These are phyloP conservation scores for Cheilosia variabilis DNA, from an alignment of 2,888 invertebrate species.

Conservation along the genomic window DNA sequence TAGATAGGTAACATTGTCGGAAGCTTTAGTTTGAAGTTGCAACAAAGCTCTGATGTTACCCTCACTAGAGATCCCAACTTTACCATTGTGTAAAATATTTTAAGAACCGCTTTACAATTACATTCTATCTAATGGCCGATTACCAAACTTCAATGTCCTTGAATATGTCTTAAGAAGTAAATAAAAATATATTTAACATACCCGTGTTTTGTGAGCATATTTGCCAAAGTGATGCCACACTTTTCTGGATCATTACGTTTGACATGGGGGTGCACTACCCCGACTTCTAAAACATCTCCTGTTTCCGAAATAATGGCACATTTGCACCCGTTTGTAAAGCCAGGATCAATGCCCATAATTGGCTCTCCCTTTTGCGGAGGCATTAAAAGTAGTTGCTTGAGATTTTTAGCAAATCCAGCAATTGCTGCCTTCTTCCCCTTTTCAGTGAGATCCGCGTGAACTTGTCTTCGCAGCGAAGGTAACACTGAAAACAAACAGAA, in stretches of 20 bases:
- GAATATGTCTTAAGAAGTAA: too few species aligned
- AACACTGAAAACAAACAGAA: slow-evolving; percentile 83
- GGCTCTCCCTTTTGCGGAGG: slow-evolving; percentile 91
- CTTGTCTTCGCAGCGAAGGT: slow-evolving; percentile 88
- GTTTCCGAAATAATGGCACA: slow-evolving; percentile 90
- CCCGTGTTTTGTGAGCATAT: slow-evolving; percentile 86
- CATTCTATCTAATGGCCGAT: too few species aligned
- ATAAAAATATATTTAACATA: slow-evolving; percentile 79
- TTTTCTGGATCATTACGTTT: slow-evolving; percentile 80
- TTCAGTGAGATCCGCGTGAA: slow-evolving; percentile 89
- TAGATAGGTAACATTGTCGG: too few species aligned
- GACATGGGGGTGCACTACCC: slow-evolving; percentile 88
- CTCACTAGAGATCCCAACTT: too few species aligned
- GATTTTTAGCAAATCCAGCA: slow-evolving; percentile 92
- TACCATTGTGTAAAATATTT: too few species aligned
- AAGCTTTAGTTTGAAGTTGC: too few species aligned
- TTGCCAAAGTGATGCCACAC: slow-evolving; percentile 80
- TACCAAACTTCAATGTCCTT: too few species aligned
- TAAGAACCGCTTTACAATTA: too few species aligned
- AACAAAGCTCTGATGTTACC: too few species aligned
- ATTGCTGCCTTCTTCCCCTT: slow-evolving; percentile 92
- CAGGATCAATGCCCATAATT: slow-evolving; percentile 95
- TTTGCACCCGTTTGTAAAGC: slow-evolving; percentile 95
- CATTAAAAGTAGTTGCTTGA: slow-evolving; percentile 92
- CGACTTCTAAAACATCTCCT: slow-evolving; percentile 88